Conservation (phyloP, 35 echinoderm and acorn worm species). For the Apostichopus japonicus region DNA sequence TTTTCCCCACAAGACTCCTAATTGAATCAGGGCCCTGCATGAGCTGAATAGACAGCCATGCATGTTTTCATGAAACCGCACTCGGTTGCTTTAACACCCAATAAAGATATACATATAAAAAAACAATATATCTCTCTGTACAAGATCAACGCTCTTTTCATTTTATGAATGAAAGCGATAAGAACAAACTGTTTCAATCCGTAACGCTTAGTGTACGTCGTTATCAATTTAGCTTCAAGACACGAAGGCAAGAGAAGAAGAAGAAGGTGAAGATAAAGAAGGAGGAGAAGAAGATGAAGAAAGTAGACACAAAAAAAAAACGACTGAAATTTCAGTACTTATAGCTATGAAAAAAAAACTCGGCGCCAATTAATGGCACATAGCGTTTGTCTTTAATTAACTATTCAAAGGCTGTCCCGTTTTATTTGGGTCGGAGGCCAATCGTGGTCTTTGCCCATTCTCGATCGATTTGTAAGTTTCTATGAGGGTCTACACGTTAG, state of each 20-base stretch:
- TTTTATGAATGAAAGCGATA: no score
- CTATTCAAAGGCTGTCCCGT: neutral
- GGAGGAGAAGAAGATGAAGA: no score
- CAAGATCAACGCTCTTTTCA: no score
- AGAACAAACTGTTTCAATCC: no score
- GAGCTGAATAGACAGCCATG: no score
- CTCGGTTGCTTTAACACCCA: no score
- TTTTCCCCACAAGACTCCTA: no score
- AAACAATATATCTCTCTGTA: no score
- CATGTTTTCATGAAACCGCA: no score
- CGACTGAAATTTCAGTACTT: neutral
- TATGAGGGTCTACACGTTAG: neutral
- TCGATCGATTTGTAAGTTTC: neutral
- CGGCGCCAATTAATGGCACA: neutral
- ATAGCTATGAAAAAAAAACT: neutral
- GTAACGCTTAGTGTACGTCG: neutral
- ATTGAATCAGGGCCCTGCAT: no score
- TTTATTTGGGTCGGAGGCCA: conserved; percentile 12
- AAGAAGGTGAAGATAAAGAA: neutral
- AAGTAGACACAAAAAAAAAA: neutral
- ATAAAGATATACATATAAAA: no score
- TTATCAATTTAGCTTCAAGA: conserved; percentile 7
- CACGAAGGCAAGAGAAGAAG: neutral
- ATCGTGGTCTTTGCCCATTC: neutral
- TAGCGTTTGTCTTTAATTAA: conserved; percentile 3